Evolutionary conservation across 1,140 invertebrate genomes (phyloP).

Genomic region (Drosophila ananassae): DNA sequence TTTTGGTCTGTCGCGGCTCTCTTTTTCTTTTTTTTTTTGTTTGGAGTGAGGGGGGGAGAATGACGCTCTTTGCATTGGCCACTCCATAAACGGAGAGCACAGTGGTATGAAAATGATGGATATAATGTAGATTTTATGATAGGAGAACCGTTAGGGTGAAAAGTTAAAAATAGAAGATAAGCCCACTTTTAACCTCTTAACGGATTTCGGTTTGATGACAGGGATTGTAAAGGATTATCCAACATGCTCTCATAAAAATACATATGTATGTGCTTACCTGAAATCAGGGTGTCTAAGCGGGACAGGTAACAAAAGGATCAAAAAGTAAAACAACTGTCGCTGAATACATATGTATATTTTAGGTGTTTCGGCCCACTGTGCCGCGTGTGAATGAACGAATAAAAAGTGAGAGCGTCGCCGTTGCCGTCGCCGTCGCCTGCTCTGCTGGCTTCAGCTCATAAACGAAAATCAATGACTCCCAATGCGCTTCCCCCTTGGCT

Average conservation of each 20-base stretch:
- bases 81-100: slow-evolving; percentile 22
- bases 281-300: not conserved
- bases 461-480: slow-evolving; percentile 82
- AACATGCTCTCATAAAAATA: slow-evolving; percentile 7
- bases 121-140: not conserved
- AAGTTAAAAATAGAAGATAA: not conserved
- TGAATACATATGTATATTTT: too few relatives aligned
- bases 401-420: slow-evolving; percentile 71
- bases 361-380: slow-evolving; percentile 47
- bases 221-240: slow-evolving; percentile 28
- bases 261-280: slow-evolving; percentile 7
- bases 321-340: not conserved
- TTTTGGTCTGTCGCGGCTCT: slow-evolving; percentile 9
- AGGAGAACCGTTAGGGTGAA: not conserved
- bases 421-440: slow-evolving; percentile 17
- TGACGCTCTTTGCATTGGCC: slow-evolving; percentile 29
- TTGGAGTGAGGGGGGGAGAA: too few relatives aligned
- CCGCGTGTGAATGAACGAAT: slow-evolving; percentile 79
- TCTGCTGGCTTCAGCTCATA: slow-evolving; percentile 62
- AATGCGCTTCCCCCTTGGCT: slow-evolving; percentile 43
- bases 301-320: slow-evolving; percentile 10
- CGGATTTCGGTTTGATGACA: slow-evolving; percentile 8
- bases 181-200: slow-evolving; percentile 2
- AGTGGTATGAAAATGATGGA: slow-evolving; percentile 5
- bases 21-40: not conserved